Conservation (phyloP, 2,888 invertebrate species). For the Ephialtes manifestator region DNA sequence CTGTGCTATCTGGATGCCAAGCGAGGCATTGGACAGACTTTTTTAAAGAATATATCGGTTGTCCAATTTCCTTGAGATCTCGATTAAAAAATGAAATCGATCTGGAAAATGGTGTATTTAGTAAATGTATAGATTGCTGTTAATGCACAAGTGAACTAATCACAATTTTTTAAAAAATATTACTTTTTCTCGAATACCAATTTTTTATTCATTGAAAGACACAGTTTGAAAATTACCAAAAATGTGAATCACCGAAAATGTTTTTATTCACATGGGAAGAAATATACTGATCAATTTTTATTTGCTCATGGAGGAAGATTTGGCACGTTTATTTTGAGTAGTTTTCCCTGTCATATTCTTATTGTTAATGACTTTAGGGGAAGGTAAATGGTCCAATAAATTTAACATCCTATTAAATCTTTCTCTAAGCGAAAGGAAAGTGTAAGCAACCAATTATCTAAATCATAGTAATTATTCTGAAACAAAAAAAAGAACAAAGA, state of each 20-base stretch:
- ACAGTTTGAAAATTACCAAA: too few relatives aligned
- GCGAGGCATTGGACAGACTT: conserved; percentile 89
- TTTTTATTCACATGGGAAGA: not conserved
- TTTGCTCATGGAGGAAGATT: not conserved
- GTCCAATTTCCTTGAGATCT: conserved; percentile 72
- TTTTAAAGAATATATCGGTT: conserved; percentile 87
- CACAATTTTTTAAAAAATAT: not conserved
- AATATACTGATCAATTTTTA: not conserved
- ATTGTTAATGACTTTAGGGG: too few relatives aligned
- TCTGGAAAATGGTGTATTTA: conserved; percentile 67
- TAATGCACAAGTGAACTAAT: not conserved
- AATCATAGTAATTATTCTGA: not conserved
- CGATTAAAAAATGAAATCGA: conserved; percentile 78
- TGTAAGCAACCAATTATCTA: too few relatives aligned
- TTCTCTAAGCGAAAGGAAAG: too few relatives aligned
- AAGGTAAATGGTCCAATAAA: too few relatives aligned
- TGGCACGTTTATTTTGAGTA: too few relatives aligned
- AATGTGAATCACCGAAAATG: not conserved
- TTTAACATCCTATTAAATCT: too few relatives aligned
- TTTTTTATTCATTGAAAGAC: too few relatives aligned
- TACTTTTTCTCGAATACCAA: too few relatives aligned
- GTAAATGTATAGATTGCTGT: not conserved
- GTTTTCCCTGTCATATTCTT: too few relatives aligned
- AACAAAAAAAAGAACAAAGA: conserved; percentile 65
- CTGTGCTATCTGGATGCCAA: conserved; percentile 92